These are phyloP conservation scores for Campaea margaritaria DNA, from an alignment of 2,888 invertebrate species.

Conservation along the genomic window DNA sequence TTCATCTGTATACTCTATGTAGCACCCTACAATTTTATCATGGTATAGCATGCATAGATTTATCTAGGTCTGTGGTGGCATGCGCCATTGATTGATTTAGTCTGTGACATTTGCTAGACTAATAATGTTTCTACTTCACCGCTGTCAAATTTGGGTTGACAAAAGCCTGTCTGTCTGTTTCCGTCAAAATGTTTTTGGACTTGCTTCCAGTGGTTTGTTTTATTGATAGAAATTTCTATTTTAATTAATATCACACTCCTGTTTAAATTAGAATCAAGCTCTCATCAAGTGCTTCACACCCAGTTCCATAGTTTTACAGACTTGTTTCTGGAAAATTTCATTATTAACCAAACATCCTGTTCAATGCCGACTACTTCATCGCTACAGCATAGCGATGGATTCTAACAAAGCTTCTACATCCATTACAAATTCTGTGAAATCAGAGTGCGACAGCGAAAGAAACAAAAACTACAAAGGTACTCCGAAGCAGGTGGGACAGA, in stretches of 20 bases:
- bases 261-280: not conserved
- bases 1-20: too few species aligned
- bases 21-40: too few species aligned
- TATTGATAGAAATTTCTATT: constrained; percentile 22
- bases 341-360: constrained; percentile 60
- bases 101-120: too few species aligned
- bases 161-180: too few species aligned
- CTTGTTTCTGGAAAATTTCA: constrained; percentile 12
- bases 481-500: constrained; percentile 54
- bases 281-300: not conserved
- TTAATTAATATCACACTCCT: constrained; percentile 8
- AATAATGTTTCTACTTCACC: too few species aligned
- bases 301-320: constrained; percentile 1
- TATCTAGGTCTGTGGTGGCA: too few species aligned
- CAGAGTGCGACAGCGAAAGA: constrained; percentile 62
- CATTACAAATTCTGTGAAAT: constrained; percentile 56
- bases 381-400: constrained; percentile 73
- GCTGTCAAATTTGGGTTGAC: too few species aligned
- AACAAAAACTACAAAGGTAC: constrained; percentile 55
- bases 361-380: constrained; percentile 74
- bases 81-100: too few species aligned
- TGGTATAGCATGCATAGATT: too few species aligned
- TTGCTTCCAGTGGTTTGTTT: constrained; percentile 25
- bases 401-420: constrained; percentile 63
- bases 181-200: constrained; percentile 36